Evolutionary conservation across 1,140 invertebrate genomes (phyloP), one percentile per base, ranked within the genome.

Genomic region (Drosophila micromelanica): DNA sequence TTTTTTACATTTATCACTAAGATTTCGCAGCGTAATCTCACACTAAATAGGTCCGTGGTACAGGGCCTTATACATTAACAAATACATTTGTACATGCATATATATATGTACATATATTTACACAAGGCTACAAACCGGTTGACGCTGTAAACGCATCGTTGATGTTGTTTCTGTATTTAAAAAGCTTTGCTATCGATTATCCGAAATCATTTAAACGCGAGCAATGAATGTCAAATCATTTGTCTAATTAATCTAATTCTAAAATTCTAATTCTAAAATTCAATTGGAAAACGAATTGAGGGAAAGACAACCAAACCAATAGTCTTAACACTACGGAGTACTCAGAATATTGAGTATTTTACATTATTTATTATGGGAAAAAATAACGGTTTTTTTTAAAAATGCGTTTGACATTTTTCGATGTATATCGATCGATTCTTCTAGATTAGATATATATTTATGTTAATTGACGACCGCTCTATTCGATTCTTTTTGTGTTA

Each of bases 101-200:
- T 12, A 27, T 2, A 48, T 12, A 48, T 5, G 1, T n/a, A 32
- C 20, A 12, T 49, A 49, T 49, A 17, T 23, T 23, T 45, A 35
- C 12, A 54, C 56, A 69, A 69, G 57, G 65, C 49, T 54, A 27
- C 48, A 42, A 61, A 69, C 57, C 57, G 38, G 65, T 68, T 56
- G 1, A 27, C 7, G 30, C n/a, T 30, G 13, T 11, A 37, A 23
- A 7, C 11, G 12, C 3, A 23, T n/a, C n/a, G 11, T 15, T 37
- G 30, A 30, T 56, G 20, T 40, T 15, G 13, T 35, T 35, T 40
- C 35, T 51, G 45, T 43, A 56, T 56, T 56, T 56, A 5, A 56
- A 23, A 27, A 54, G 17, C 51, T 5, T 38, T 17, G 11, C 13
- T 20, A 54, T 7, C 20, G 49, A 38, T 38, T 38, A 37, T 20